Conservation (phyloP, 2,113 vertebrate species). For the Anser brachyrhynchus region DNA sequence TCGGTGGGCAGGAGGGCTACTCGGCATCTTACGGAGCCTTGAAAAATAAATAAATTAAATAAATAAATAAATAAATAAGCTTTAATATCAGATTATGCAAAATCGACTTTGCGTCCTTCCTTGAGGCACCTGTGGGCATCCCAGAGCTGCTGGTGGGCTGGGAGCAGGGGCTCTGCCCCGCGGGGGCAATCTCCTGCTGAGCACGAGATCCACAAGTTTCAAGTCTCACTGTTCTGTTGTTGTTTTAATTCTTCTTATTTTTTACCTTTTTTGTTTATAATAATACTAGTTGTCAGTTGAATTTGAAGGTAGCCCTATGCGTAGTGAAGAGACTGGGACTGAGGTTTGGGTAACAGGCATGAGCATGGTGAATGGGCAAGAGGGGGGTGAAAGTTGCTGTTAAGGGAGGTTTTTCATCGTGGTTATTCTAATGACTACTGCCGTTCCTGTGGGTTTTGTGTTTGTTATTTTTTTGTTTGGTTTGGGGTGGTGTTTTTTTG, state of each 20-base stretch:
- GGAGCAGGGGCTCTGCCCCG: no score
- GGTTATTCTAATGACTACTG: background rate
- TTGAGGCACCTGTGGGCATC: background rate
- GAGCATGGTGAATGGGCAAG: accelerated
- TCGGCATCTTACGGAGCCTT: background rate
- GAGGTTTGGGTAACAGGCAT: accelerated
- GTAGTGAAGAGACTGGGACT: background rate
- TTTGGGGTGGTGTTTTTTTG: background rate
- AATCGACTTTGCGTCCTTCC: background rate
- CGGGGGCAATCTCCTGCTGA: no score
- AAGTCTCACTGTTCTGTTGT: no score
- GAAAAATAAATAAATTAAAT: background rate
- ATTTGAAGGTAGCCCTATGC: background rate
- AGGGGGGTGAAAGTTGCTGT: background rate
- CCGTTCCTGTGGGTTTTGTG: background rate
- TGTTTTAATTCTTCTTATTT: no score
- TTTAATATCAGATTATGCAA: background rate
- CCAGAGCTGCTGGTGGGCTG: no score
- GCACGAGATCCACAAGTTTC: no score
- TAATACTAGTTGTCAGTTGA: background rate
- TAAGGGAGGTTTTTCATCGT: background rate
- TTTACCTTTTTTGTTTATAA: no score
- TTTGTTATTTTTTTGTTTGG: background rate
- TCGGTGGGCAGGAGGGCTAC: background rate
- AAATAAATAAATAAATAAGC: no score